A percentile compares a stretch with the other conserved stretches of the same genome.
phyloP scores from a whole-genome alignment of 2,888 invertebrate genomes.

The Tenthredo distinguenda region DNA sequence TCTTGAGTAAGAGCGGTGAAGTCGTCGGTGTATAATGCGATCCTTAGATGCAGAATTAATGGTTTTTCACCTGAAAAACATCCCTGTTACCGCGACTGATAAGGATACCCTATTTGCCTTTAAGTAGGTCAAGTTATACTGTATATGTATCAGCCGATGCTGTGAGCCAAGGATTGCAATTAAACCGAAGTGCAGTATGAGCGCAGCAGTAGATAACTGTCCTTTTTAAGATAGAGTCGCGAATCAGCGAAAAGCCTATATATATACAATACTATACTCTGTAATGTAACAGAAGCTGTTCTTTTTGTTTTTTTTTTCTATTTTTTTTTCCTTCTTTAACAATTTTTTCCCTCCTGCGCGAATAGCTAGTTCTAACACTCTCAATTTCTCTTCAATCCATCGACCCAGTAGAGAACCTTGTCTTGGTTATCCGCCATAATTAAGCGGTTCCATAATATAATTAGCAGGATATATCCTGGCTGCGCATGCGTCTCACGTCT shows the following conservation, averaged over 20 bases:
- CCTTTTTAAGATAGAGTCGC: slow-evolving; percentile 36
- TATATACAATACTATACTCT: not conserved
- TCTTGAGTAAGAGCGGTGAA: not conserved
- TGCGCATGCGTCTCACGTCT: slow-evolving; percentile 61
- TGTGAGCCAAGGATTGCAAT: slow-evolving; percentile 28
- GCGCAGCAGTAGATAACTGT: not conserved
- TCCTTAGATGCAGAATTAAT: slow-evolving; percentile 46
- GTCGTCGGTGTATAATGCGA: slow-evolving; percentile 9
- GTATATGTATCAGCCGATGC: slow-evolving; percentile 19
- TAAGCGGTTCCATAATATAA: slow-evolving; percentile 66
- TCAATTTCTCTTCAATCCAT: slow-evolving; percentile 31
- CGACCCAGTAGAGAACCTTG: slow-evolving; percentile 4
- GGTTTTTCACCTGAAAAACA: slow-evolving; percentile 30
- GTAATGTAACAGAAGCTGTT: slow-evolving; percentile 18
- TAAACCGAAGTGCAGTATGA: not conserved
- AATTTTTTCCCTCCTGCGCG: not conserved
- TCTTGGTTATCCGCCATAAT: slow-evolving; percentile 58
- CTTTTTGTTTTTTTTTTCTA: not conserved
- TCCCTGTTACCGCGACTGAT: slow-evolving; percentile 36
- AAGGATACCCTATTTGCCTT: slow-evolving; percentile 28
- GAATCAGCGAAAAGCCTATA: not conserved
- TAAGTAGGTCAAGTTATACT: slow-evolving; percentile 29
- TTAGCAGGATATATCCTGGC: slow-evolving; percentile 62
- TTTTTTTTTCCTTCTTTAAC: not conserved
- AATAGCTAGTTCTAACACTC: slow-evolving; percentile 29